Evolutionary conservation across 2,113 vertebrate genomes (phyloP), one percentile per base, ranked within the genome.

Genomic region (Leucosticte australis): DNA sequence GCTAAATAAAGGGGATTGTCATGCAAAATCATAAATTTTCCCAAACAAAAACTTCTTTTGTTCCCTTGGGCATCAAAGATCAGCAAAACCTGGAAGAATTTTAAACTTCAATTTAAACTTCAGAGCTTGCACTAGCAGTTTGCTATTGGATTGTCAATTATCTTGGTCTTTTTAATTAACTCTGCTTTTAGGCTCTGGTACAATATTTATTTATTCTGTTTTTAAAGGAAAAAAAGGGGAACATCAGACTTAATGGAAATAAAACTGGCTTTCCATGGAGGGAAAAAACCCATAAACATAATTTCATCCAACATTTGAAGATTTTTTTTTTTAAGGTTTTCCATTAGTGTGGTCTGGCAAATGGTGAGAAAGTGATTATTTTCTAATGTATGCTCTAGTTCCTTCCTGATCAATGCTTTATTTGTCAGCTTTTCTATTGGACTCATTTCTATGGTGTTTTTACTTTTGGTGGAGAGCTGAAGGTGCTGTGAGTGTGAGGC

Each of bases 161-260:
- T 81, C 73, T 89, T 39, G 52, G 71, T 83, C 69, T 93, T 94
- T 94, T 93, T 95, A 96, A 95, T 95, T 96, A 90, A 88, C 83
- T 93, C 53, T 78, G 55, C n/a, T 92, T 85, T 95, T 83, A 49
- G 79, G 26, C 28, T 83, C 44, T 39, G 7, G 26, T 44, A 62
- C 12, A 67, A 56, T 78, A 77, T 80, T 88, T 90, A 83, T 92
- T 92, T 77, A 50, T 92, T 83, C 42, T 52, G 11, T 18, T 77
- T 92, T 87, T 86, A 75, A 88, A 69, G 50, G 13, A 82, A 91
- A 86, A 86, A 86, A 84, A 65, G 22, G 1, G 6, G 33, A 90
- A 82, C 35, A 23, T 60, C 41, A 27, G 27, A 70, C 33, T 60
- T 64, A 92, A 52, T 59, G 35, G 63, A 67, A 92, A 69, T 47